Evolutionary conservation across 2,797 vertebrate genomes (phyloP).

Genomic region (Siniperca undulata): DNA sequence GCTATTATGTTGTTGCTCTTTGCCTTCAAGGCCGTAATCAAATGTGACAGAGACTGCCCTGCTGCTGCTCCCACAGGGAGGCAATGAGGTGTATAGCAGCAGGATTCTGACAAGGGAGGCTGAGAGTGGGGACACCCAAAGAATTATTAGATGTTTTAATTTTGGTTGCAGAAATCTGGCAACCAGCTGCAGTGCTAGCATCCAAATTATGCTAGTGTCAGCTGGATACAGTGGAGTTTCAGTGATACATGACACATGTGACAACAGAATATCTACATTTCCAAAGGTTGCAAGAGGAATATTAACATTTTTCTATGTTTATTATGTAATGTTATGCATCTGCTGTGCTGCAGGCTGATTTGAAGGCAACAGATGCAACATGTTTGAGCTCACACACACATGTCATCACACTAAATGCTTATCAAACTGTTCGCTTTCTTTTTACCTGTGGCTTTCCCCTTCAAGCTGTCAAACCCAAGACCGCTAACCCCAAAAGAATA

Average conservation of each 20-base stretch:
- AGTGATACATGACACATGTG: constrained; percentile 38
- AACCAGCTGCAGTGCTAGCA: constrained; percentile 10
- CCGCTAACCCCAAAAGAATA: constrained; percentile 19
- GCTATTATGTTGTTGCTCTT: constrained; percentile 83
- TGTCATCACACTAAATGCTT: constrained; percentile 22
- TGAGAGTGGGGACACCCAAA: constrained; percentile 45
- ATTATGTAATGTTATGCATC: constrained; percentile 25
- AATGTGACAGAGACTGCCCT: constrained; percentile 77
- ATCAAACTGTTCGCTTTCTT: constrained; percentile 30
- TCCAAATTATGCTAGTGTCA: constrained; percentile 43
- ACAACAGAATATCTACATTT: constrained; percentile 37
- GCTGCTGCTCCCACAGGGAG: constrained; percentile 71
- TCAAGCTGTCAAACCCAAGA: constrained; percentile 25
- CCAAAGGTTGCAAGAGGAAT: constrained; percentile 8
- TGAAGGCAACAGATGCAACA: constrained; percentile 28
- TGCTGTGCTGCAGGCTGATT: constrained; percentile 37
- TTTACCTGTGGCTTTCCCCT: constrained; percentile 25
- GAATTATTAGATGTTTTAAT: constrained; percentile 72
- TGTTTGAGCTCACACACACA: constrained; percentile 17
- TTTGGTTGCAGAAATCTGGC: constrained; percentile 47
- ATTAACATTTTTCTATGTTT: constrained; percentile 26
- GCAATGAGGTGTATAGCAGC: constrained; percentile 68
- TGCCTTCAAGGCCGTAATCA: constrained; percentile 82
- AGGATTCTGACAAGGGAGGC: constrained; percentile 64
- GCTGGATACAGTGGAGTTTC: constrained; percentile 24